These are phyloP conservation scores for Chlorops oryzae DNA, from an alignment of 1,140 invertebrate species.

Conservation along the genomic window DNA sequence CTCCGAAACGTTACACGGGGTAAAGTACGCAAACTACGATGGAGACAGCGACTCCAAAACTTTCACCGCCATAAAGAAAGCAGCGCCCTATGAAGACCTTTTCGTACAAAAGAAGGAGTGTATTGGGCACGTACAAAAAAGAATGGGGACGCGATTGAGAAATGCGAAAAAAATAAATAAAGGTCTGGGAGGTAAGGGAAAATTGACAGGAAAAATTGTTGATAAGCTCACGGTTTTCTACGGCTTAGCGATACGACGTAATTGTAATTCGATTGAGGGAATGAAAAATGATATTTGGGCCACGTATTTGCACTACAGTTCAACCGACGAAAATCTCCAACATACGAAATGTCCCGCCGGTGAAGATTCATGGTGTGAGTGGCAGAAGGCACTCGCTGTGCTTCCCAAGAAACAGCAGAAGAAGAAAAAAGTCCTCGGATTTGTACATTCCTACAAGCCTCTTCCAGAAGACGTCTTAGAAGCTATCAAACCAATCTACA, in stretches of 20 bases:
- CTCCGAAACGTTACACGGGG: conserved; percentile 17
- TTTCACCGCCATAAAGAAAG: conserved; percentile 18
- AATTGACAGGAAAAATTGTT: conserved; percentile 23
- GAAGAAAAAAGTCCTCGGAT: no score
- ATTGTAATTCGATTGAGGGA: conserved; percentile 20
- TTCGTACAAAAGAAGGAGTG: conserved; percentile 10
- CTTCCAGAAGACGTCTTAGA: neutral
- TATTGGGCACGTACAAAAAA: no score
- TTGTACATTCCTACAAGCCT: neutral
- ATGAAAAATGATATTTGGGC: conserved; percentile 32
- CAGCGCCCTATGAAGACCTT: conserved; percentile 15
- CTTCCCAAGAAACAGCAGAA: no score
- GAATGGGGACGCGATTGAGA: conserved; percentile 2
- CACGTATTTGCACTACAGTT: conserved; percentile 22
- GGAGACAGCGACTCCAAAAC: conserved; percentile 30
- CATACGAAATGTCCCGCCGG: neutral
- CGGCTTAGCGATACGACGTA: conserved; percentile 27
- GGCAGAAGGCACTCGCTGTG: no score
- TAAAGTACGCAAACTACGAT: conserved; percentile 26
- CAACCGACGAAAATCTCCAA: conserved; percentile 24
- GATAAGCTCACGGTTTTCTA: conserved; percentile 24
- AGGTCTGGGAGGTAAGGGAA: conserved; percentile 16
- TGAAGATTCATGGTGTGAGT: neutral
- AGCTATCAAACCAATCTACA: neutral
- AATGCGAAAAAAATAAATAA: conserved; percentile 14